phyloP scores from a whole-genome alignment of 2,797 vertebrate genomes.

The Thaleichthys pacificus region DNA sequence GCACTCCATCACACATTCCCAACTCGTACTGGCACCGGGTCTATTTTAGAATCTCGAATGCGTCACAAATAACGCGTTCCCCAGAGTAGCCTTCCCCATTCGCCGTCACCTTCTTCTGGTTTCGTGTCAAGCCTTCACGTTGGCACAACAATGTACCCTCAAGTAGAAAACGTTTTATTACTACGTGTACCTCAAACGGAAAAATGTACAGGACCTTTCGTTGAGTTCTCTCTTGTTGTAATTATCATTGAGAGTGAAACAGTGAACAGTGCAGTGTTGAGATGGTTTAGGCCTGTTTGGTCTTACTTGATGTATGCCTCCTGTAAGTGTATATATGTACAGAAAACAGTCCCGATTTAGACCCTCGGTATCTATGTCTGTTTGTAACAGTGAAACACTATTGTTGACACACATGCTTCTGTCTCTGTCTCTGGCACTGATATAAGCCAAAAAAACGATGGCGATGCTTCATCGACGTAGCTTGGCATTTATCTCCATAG shows the following conservation, averaged over 20 bases:
- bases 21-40: neutral
- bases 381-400: constrained; percentile 14
- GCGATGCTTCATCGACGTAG: neutral
- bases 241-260: neutral
- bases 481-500: constrained; percentile 1
- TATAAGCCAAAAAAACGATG: neutral
- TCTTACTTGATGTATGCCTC: neutral
- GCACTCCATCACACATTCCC: neutral
- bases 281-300: neutral
- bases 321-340: constrained; percentile 16
- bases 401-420: constrained; percentile 5
- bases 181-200: too few relatives aligned
- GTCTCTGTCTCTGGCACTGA: neutral
- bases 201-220: too few relatives aligned
- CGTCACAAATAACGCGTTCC: neutral
- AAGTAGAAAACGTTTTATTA: too few relatives aligned
- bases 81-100: neutral
- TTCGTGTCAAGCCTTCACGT: neutral
- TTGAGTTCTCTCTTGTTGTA: neutral
- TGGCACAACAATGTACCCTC: neutral
- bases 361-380: constrained; percentile 7
- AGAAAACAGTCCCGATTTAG: neutral
- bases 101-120: neutral
- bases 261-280: neutral
- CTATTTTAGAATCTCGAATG: neutral